A percentile compares a stretch with the other conserved stretches of the same genome.
Evolutionary conservation across 2,888 invertebrate species (phyloP).

Genomic region (Aelia acuminata): DNA sequence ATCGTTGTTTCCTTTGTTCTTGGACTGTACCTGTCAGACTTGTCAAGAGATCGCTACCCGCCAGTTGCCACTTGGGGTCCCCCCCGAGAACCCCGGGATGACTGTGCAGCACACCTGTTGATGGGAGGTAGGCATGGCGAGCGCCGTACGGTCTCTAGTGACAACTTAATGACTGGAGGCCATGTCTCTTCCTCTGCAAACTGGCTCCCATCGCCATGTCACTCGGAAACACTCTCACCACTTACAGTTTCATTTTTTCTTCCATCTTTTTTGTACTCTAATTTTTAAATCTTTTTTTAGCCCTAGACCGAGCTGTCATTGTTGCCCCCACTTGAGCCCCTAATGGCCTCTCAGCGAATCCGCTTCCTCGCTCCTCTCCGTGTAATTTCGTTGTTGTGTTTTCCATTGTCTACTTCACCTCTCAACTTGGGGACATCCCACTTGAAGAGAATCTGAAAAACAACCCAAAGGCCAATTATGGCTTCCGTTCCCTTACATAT

Average conservation of each 20-base stretch:
- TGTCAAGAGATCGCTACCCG: neutral
- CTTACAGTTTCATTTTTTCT: constrained; percentile 24
- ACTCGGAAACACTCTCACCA: constrained; percentile 27
- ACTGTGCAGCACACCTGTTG: constrained; percentile 42
- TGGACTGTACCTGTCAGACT: neutral
- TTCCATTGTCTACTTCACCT: constrained; percentile 19
- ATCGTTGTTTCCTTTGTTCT: no score
- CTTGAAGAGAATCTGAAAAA: neutral
- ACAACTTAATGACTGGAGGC: constrained; percentile 19
- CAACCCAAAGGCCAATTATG: neutral
- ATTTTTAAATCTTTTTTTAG: constrained; percentile 30
- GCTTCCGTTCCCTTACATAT: neutral
- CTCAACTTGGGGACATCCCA: neutral
- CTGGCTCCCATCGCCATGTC: constrained; percentile 17
- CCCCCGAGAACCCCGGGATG: neutral
- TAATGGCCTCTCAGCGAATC: constrained; percentile 47
- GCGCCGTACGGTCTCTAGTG: neutral
- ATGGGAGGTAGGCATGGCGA: neutral
- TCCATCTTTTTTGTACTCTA: neutral
- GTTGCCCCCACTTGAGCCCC: constrained; percentile 27
- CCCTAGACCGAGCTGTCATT: constrained; percentile 12
- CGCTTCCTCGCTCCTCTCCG: constrained; percentile 5
- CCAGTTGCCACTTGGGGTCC: neutral
- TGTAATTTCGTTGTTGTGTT: constrained; percentile 44
- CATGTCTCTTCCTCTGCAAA: constrained; percentile 12